Evolutionary conservation across 2,888 invertebrate genomes (phyloP).

Genomic region (Caenorhabditis sp.): DNA sequence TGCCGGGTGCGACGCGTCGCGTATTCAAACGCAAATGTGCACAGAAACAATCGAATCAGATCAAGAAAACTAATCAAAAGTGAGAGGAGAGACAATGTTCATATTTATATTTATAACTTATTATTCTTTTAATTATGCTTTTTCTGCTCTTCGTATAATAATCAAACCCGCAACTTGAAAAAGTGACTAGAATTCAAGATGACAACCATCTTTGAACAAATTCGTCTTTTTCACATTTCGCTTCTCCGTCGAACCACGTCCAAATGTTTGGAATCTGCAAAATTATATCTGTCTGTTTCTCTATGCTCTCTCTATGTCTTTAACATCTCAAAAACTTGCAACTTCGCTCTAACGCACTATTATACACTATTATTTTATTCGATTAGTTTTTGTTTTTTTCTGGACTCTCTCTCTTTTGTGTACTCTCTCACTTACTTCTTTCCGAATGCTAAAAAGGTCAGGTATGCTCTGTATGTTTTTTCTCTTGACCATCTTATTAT

Average conservation of each 20-base stretch:
- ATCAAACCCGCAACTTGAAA: background rate
- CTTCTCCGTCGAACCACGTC: constrained; percentile 52
- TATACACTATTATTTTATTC: no score
- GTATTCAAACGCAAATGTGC: background rate
- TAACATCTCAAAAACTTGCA: background rate
- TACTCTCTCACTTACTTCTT: no score
- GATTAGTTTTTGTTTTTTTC: no score
- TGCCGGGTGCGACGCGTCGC: constrained; percentile 1
- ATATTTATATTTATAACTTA: background rate
- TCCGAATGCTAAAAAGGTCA: no score
- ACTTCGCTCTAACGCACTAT: background rate
- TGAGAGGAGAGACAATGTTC: background rate
- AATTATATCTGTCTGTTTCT: background rate
- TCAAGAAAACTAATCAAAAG: constrained; percentile 1
- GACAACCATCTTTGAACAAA: constrained; percentile 45
- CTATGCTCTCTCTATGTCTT: background rate
- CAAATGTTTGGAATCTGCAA: constrained; percentile 49
- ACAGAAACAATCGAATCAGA: background rate
- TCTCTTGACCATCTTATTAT: no score
- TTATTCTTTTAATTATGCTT: background rate
- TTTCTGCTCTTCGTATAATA: background rate
- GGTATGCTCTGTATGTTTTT: no score
- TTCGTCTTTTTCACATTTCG: constrained; percentile 52
- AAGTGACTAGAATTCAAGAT: background rate
- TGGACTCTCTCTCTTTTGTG: no score